These are phyloP conservation scores for Leptinotarsa lineolata DNA, from an alignment of 1,140 invertebrate species.

Conservation along the genomic window DNA sequence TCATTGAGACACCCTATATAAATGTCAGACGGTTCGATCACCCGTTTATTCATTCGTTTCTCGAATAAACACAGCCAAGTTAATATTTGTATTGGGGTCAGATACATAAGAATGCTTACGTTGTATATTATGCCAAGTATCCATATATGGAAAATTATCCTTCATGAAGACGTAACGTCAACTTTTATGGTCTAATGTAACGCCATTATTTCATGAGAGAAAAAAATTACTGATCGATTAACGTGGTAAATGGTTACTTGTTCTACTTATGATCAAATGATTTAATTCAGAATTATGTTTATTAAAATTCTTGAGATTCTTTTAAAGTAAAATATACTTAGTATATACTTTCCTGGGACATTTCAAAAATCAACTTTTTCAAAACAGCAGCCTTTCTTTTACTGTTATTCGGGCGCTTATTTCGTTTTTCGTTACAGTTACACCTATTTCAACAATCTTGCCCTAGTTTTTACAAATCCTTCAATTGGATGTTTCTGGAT, in stretches of 20 bases:
- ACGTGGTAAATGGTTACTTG: background rate
- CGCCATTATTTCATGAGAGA: background rate
- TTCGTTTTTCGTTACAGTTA: too few species aligned
- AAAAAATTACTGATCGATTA: background rate
- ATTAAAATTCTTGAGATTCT: too few species aligned
- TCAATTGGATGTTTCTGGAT: too few species aligned
- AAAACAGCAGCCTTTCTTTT: too few species aligned
- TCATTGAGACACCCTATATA: background rate
- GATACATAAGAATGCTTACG: slow-evolving; percentile 1
- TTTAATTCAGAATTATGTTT: background rate
- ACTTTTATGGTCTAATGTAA: slow-evolving; percentile 6
- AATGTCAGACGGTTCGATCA: slow-evolving; percentile 5
- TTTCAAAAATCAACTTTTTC: too few species aligned
- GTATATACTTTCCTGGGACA: too few species aligned
- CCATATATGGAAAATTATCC: slow-evolving; percentile 5
- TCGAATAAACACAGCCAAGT: background rate
- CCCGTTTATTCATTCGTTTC: background rate
- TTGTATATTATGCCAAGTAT: background rate
- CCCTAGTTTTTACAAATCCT: too few species aligned
- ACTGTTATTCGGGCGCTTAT: too few species aligned
- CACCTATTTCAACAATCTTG: too few species aligned
- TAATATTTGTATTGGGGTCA: background rate
- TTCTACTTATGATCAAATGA: background rate
- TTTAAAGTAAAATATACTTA: too few species aligned
- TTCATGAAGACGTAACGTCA: background rate